phyloP scores from a whole-genome alignment of 2,113 vertebrate species.

The Caranx melampygus region DNA sequence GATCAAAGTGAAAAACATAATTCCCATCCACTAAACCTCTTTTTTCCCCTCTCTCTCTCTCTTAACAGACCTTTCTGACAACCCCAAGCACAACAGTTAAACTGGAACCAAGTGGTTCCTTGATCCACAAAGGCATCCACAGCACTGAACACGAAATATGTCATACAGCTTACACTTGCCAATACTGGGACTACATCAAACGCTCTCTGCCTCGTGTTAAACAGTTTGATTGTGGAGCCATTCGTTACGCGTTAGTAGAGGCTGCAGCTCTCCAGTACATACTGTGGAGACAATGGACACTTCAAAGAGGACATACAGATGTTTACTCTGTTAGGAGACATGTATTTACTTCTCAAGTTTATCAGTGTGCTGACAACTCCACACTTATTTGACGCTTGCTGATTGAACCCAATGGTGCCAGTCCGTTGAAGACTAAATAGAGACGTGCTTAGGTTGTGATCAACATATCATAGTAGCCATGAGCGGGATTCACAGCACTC shows the following conservation, averaged over 20 bases:
- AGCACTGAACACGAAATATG: slow-evolving; percentile 62
- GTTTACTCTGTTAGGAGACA: neutral
- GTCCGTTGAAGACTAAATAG: neutral
- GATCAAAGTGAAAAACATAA: slow-evolving; percentile 79
- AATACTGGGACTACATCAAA: slow-evolving; percentile 71
- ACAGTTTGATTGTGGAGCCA: slow-evolving; percentile 35
- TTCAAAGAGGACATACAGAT: neutral
- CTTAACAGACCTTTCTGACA: slow-evolving; percentile 66
- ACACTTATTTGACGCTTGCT: neutral
- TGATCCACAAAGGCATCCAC: slow-evolving; percentile 65
- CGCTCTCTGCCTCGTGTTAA: slow-evolving; percentile 31
- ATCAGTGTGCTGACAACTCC: neutral
- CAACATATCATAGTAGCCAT: no score
- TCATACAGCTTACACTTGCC: slow-evolving; percentile 65
- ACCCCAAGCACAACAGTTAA: slow-evolving; percentile 64
- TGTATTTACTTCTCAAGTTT: neutral
- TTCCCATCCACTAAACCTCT: slow-evolving; percentile 65
- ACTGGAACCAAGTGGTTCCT: slow-evolving; percentile 73
- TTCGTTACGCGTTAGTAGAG: slow-evolving; percentile 65
- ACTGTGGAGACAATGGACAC: slow-evolving; percentile 1
- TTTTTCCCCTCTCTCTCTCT: slow-evolving; percentile 6
- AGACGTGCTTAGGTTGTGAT: neutral
- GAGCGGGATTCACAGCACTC: no score
- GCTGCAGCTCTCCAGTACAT: neutral
- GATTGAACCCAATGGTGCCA: neutral